A percentile compares a stretch with the other conserved stretches of the same genome.
phyloP scores from a whole-genome alignment of 2,888 invertebrate genomes.

The Cephus nigrinus region DNA sequence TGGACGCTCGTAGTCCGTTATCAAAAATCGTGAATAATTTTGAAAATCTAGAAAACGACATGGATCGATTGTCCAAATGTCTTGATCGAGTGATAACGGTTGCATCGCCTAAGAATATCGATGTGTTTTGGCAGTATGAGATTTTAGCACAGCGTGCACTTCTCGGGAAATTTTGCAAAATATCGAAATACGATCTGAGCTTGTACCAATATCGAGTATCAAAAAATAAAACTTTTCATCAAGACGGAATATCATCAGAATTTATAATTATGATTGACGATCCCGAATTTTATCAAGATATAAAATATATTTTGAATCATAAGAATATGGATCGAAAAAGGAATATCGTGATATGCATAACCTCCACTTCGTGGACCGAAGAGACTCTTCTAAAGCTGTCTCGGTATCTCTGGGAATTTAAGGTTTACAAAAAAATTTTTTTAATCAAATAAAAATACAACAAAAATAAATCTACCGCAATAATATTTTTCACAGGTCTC shows the following conservation, averaged over 20 bases:
- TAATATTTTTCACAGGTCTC: too few relatives aligned
- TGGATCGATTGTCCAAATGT: neutral
- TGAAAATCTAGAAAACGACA: too few relatives aligned
- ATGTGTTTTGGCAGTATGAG: slow-evolving; percentile 9
- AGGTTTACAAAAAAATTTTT: too few relatives aligned
- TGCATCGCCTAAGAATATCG: neutral
- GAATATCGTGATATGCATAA: slow-evolving; percentile 11
- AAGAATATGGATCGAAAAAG: slow-evolving; percentile 6
- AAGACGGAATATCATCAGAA: neutral
- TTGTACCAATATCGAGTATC: neutral
- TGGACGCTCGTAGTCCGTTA: too few relatives aligned
- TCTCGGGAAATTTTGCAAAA: slow-evolving; percentile 1
- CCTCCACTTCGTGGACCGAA: slow-evolving; percentile 3
- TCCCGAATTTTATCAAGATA: neutral
- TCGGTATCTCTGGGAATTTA: too few relatives aligned
- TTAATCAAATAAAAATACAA: too few relatives aligned
- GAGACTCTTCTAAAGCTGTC: neutral
- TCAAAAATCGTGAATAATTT: too few relatives aligned
- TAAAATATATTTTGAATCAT: neutral
- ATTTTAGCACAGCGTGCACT: neutral
- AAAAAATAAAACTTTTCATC: neutral
- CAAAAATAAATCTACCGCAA: too few relatives aligned
- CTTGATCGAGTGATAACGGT: slow-evolving; percentile 2
- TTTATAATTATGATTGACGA: slow-evolving; percentile 4
- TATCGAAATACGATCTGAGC: neutral